Percentiles rank a stretch among this genome's conserved stretches.
Conservation (phyloP, 2,888 invertebrate genomes). For the Sturmia bella region DNA sequence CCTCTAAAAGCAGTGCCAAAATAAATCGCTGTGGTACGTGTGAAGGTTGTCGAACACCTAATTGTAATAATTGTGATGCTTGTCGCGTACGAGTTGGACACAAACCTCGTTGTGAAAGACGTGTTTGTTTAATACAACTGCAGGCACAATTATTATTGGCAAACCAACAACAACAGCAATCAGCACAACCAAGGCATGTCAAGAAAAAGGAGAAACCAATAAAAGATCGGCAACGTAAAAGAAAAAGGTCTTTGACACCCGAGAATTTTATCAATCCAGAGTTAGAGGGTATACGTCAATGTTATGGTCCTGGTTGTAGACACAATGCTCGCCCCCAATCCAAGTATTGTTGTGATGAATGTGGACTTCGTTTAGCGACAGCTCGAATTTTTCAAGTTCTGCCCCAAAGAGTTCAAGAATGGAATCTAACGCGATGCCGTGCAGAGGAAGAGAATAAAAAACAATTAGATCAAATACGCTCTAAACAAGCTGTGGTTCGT, state of each 20-base stretch:
- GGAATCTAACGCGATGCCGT: constrained; percentile 92
- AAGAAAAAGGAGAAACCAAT: constrained; percentile 75
- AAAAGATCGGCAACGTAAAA: constrained; percentile 76
- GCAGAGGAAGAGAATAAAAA: constrained; percentile 92
- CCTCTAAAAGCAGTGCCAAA: constrained; percentile 32
- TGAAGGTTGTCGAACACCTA: constrained; percentile 85
- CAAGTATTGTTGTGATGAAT: constrained; percentile 96
- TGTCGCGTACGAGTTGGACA: constrained; percentile 79
- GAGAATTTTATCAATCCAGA: constrained; percentile 82
- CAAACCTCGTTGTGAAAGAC: constrained; percentile 83
- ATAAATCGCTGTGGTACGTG: constrained; percentile 87
- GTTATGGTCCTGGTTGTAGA: constrained; percentile 94
- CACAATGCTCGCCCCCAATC: constrained; percentile 89
- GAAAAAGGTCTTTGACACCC: constrained; percentile 78
- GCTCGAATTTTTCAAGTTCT: constrained; percentile 92
- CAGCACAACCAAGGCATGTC: constrained; percentile 18
- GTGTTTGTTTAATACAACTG: constrained; percentile 81
- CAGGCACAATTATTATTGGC: constrained; percentile 58
- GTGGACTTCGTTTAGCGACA: constrained; percentile 94
- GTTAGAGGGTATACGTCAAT: constrained; percentile 88
- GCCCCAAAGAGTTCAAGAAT: constrained; percentile 95
- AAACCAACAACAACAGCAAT: constrained; percentile 73
- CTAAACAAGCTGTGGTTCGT: constrained; percentile 90
- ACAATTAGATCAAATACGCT: constrained; percentile 88
- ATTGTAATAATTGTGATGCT: constrained; percentile 80